Percentiles rank a stretch among this genome's conserved stretches.
These are phyloP conservation scores for Brachynemurus nebulosus DNA, from an alignment of 2,888 invertebrate genomes.

Conservation along the genomic window DNA sequence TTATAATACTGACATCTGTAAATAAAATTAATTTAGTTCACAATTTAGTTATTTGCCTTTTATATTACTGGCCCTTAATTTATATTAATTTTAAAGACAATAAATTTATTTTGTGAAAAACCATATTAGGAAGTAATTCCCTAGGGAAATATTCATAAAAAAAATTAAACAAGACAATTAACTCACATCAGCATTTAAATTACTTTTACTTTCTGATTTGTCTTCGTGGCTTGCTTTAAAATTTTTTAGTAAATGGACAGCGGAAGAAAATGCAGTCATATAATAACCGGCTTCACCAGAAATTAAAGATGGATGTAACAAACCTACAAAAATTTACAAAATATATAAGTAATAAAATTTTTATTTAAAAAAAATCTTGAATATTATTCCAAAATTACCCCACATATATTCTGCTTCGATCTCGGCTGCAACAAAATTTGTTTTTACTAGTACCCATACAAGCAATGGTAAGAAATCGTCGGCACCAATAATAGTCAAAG, in stretches of 20 bases:
- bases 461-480: conserved; percentile 86
- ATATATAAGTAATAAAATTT: not conserved
- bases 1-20: too few species aligned
- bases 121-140: not conserved
- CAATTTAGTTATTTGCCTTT: too few species aligned
- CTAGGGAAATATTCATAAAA: not conserved
- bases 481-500: conserved; percentile 48
- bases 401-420: conserved; percentile 96
- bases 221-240: conserved; percentile 30
- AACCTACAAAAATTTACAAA: conserved; percentile 27
- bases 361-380: too few species aligned
- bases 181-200: conserved; percentile 31
- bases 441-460: conserved; percentile 82
- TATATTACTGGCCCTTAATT: too few species aligned
- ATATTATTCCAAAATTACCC: too few species aligned
- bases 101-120: too few species aligned
- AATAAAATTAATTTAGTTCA: too few species aligned
- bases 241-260: conserved; percentile 76
- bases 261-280: conserved; percentile 83
- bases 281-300: conserved; percentile 93
- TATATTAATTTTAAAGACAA: too few species aligned
- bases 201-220: conserved; percentile 15
- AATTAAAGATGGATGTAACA: conserved; percentile 78
- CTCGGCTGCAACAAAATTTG: conserved; percentile 82
- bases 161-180: not conserved